Evolutionary conservation across 2,113 vertebrate species (phyloP).

Genomic region (Siniperca chuatsi): DNA sequence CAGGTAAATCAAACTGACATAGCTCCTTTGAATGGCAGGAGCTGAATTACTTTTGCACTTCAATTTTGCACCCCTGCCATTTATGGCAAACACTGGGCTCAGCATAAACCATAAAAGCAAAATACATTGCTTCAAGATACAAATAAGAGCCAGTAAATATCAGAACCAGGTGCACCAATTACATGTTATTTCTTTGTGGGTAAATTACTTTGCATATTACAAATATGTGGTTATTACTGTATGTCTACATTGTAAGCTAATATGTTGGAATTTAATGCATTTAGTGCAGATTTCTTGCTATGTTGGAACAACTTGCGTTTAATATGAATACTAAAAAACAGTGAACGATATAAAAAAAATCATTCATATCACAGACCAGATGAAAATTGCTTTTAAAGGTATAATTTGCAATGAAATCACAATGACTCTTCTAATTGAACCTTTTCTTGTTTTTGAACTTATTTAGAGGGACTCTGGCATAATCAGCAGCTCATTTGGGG

Average conservation of each 20-base stretch:
- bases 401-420: not conserved
- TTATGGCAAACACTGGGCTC: constrained; percentile 61
- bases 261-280: not conserved
- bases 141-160: constrained; percentile 59
- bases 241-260: not conserved
- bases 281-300: not conserved
- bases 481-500: not conserved
- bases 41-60: constrained; percentile 80
- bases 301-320: not conserved
- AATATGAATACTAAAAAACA: not conserved
- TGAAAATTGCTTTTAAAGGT: not conserved
- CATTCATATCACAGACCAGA: not conserved
- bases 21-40: constrained; percentile 78
- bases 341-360: not conserved
- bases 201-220: constrained; percentile 38
- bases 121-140: constrained; percentile 56
- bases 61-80: constrained; percentile 79
- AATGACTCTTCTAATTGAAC: not conserved
- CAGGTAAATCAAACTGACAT: constrained; percentile 79
- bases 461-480: not conserved
- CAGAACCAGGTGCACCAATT: constrained; percentile 32
- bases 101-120: constrained; percentile 70
- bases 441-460: not conserved
- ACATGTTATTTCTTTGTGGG: constrained; percentile 7
- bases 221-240: constrained; percentile 1